Evolutionary conservation across 2,797 vertebrate genomes (phyloP), one percentile per base, ranked within the genome.

Genomic region (Coregonus ussuriensis): DNA sequence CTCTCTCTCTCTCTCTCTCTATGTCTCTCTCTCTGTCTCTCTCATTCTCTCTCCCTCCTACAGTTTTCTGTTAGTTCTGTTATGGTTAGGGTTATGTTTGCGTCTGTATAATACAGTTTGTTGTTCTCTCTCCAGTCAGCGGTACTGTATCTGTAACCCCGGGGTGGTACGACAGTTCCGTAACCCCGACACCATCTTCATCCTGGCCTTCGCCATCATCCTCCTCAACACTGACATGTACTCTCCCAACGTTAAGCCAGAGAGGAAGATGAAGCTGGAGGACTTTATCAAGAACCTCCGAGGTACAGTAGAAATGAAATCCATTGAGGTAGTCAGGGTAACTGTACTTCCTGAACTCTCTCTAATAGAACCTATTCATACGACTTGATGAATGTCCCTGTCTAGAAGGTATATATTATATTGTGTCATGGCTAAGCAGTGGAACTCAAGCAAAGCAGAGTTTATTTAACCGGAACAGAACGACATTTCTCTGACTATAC

Each of bases 191-290:
- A 99, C 97, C 88, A 99, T 99, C 92, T 99, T 99, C 93, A 99
- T 99, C 90, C 93, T 99, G 85, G 97, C 97, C 66, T 99, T 99
- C 6, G 97, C 97, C 80, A 96, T 99, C 92, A 98, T 99, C 90
- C 95, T 99, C 76, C 94, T 99, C 88, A 99, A 98, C 93, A 99
- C 98, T 0, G 98, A 99, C 91, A 99, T 99, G 98, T 99, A 99
- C 93, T 99, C 97, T 88, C 98, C 98, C 82, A 99, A 96, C 0
- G 97, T 99, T 81, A 99, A 99, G 87, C 96, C 96, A 0, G 98
- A 99, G 89, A 95, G 97, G 77, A 99, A 99, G 90, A 99, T 99
- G 98, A 99, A 98, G 88, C 93, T 99, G 29, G 98, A 99, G 85
- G 98, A 99, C 91, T 99, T 99, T 84, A 93, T 99, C 74, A 99